These are phyloP conservation scores for Diaphora mendica DNA, from an alignment of 2,888 invertebrate genomes.

Conservation along the genomic window DNA sequence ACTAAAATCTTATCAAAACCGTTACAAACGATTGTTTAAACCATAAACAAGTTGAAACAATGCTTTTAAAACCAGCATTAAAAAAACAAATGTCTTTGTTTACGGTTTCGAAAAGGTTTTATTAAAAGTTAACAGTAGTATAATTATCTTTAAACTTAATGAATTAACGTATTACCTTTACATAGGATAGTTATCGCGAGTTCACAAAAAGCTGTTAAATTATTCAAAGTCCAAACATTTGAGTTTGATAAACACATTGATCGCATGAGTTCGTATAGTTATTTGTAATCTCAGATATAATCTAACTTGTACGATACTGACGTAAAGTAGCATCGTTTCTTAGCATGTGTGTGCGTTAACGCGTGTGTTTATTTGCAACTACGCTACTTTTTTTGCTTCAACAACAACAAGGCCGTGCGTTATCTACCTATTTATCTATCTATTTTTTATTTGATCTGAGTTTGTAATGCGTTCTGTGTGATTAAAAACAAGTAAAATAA, in stretches of 20 bases:
- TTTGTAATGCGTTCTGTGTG: background rate
- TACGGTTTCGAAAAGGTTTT: conserved; percentile 26
- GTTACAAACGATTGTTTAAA: conserved; percentile 21
- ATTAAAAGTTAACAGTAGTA: conserved; percentile 21
- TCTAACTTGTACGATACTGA: too few relatives aligned
- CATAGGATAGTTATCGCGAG: conserved; percentile 27
- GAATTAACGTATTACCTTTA: conserved; percentile 41
- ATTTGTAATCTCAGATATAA: too few relatives aligned
- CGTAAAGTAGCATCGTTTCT: too few relatives aligned
- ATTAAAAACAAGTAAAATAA: too few relatives aligned
- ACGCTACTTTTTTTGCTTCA: too few relatives aligned
- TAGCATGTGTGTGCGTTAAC: too few relatives aligned
- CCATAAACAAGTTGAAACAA: conserved; percentile 30
- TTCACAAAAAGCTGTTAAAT: conserved; percentile 38
- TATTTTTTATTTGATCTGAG: too few relatives aligned
- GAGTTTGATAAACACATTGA: background rate
- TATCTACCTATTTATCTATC: too few relatives aligned
- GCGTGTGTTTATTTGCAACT: too few relatives aligned
- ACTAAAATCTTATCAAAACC: conserved; percentile 20
- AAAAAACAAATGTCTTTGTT: conserved; percentile 37
- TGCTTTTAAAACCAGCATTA: conserved; percentile 21
- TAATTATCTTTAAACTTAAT: conserved; percentile 33
- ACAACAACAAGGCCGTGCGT: too few relatives aligned
- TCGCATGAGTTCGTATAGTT: background rate
- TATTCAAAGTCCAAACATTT: conserved; percentile 26